These are phyloP conservation scores for Limenitis camilla DNA, from an alignment of 2,888 invertebrate genomes.

Conservation along the genomic window DNA sequence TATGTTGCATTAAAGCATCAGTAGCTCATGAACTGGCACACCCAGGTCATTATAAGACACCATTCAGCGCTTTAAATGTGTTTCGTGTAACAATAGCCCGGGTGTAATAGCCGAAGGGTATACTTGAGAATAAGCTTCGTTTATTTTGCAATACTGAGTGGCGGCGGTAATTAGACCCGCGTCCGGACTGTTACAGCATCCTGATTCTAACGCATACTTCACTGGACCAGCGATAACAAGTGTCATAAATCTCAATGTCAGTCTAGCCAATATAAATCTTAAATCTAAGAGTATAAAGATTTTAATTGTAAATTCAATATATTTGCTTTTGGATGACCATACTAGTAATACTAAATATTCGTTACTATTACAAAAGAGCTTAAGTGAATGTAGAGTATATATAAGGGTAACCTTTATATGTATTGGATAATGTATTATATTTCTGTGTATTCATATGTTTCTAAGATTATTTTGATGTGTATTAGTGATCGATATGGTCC, in stretches of 20 bases:
- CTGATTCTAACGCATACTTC: constrained; percentile 60
- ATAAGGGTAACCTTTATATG: constrained; percentile 22
- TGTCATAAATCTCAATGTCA: constrained; percentile 12
- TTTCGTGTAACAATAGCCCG: constrained; percentile 58
- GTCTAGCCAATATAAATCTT: constrained; percentile 24
- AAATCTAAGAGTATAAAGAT: constrained; percentile 14
- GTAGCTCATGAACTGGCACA: constrained; percentile 46
- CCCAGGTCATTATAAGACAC: constrained; percentile 56
- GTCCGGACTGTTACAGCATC: constrained; percentile 66
- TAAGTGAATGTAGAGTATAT: constrained; percentile 35
- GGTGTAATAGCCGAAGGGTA: constrained; percentile 57
- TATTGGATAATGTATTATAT: constrained; percentile 12
- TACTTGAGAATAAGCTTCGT: constrained; percentile 51
- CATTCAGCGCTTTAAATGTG: constrained; percentile 51
- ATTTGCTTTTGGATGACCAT: constrained; percentile 31
- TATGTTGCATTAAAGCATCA: constrained; percentile 39
- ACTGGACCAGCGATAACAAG: constrained; percentile 23
- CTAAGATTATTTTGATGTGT: constrained; percentile 25
- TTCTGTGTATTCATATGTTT: constrained; percentile 13
- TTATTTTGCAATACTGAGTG: constrained; percentile 68
- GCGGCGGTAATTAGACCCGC: constrained; percentile 66
- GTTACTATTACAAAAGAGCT: constrained; percentile 25
- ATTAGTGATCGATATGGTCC: constrained; percentile 48
- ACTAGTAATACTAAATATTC: constrained; percentile 33
- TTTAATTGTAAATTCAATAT: constrained; percentile 24